Evolutionary conservation across 2,797 vertebrate genomes (phyloP), one percentile per base, ranked within the genome.

Genomic region (Yasuhikotakia modesta): DNA sequence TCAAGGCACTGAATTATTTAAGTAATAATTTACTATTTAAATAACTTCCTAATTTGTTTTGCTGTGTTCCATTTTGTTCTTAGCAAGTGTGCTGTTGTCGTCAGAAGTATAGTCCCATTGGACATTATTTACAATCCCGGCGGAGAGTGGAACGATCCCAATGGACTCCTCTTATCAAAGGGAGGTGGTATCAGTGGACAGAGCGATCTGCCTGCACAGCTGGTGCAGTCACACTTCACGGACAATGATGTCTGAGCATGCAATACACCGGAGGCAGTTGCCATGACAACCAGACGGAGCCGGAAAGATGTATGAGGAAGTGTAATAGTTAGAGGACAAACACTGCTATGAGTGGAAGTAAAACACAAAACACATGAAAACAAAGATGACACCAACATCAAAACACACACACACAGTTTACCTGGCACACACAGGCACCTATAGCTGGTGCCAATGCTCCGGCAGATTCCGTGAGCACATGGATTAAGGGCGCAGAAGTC

Each of bases 401-500:
- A 16, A 12, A 55, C 24, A 61, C 50, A 69, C 10, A 8, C 17
- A 16, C 4, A 17, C 2, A 16, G 50, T 94, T 89, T 82, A 99
- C 97, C 97, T 91, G 97, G 96, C 73, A 95, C 94, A 53, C 97
- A 99, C 82, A 99, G 93, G 84, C 97, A 99, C 85, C 97, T 96
- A 88, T 98, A 99, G 91, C 97, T 98, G 85, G 96, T 98, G 60
- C 96, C 96, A 85, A 96, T 91, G 0, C 96, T 97, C 89, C 96
- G 97, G 83, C 97, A 99, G 35, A 95, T 94, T 45, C 97, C 97
- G 0, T 99, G 97, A 13, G 97, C 96, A 1, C 97, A 99, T 0
- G 97, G 97, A 82, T 96, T 98, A 70, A 99, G 94, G 19, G 96
- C 95, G 7, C 97, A 99, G 93, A 99, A 99, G 88, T 99, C 96